Base-by-base conservation (phyloP, 1,140 invertebrate species). In the Gryllus bimaculatus region DNA sequence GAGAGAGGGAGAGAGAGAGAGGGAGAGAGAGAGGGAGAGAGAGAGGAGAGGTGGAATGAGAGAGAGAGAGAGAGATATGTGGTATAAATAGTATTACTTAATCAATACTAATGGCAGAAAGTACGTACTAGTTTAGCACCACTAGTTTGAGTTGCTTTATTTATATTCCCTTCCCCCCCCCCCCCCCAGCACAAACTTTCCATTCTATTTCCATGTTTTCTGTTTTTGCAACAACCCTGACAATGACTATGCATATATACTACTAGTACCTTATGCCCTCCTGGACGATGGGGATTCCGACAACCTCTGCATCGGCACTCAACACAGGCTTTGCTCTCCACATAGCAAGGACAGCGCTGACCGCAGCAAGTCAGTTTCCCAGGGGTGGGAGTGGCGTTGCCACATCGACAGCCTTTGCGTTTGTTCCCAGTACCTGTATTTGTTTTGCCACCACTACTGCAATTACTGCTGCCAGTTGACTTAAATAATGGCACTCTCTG, bases 281-380 rank as follows among this genome's bases (percentile, higher is more conserved):
- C 93, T 76, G 91, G 89, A 82, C 91, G 90, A 83, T 95, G 92
- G 18, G 95, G 95, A 89, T 98, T 98, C 84, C 94, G 86, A 85
- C 96, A 98, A 8, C 95, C 96, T 85, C 93, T 90, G 87, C 96
- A 98, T 84, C 92, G 92, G 86, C 96, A 98, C 81, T 94, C 93
- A 48, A 93, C 88, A 84, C 95, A 97, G 13, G 94, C 91, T 86
- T 93, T 95, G 83, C 90, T 92, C 82, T 93, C 94, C 78, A 94
- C 93, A 86, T 97, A 98, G 87, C 96, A 98, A 0, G 95, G 94
- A 88, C 96, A 98, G 80, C 95, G 88, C 85, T 97, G 95, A 7
- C 95, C 95, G 85, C 95, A 96, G 86, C 96, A 98, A 0, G 95
- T 96, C 76, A 96, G 85, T 85, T 96, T 96, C 13, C 94, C 95